These are phyloP conservation scores for Apeira syringaria DNA, from an alignment of 2,888 invertebrate species.

Conservation along the genomic window DNA sequence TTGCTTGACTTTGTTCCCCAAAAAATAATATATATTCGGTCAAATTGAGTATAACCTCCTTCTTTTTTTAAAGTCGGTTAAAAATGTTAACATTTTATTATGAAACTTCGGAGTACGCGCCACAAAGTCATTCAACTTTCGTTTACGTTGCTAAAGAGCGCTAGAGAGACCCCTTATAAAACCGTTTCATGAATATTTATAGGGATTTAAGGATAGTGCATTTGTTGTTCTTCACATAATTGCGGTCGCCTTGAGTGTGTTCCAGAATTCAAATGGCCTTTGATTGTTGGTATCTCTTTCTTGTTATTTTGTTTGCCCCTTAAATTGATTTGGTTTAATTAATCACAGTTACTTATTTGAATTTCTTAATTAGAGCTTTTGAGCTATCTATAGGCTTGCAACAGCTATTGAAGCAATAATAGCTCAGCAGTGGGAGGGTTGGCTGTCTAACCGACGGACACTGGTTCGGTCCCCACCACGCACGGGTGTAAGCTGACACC, in stretches of 20 bases:
- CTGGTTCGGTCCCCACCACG: no score
- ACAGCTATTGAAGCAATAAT: no score
- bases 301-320: slow-evolving; percentile 15
- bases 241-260: slow-evolving; percentile 43
- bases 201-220: slow-evolving; percentile 64
- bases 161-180: slow-evolving; percentile 59
- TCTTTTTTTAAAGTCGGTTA: no score
- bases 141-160: slow-evolving; percentile 55
- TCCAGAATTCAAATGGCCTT: slow-evolving; percentile 53
- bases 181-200: slow-evolving; percentile 70
- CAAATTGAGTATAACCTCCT: no score
- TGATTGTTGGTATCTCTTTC: slow-evolving; percentile 41
- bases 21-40: no score
- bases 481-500: no score
- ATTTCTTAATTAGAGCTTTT: slow-evolving; percentile 1
- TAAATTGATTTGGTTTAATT: slow-evolving; percentile 6
- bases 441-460: no score
- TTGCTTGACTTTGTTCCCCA: no score
- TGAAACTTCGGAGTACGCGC: slow-evolving; percentile 10
- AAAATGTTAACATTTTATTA: background rate
- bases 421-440: no score
- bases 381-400: no score
- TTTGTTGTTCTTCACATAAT: slow-evolving; percentile 58
- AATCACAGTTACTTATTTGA: slow-evolving; percentile 3
- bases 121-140: slow-evolving; percentile 52